Evolutionary conservation across 35 echinoderm and acorn worm species (phyloP).

Genomic region (Ptychodera flava): DNA sequence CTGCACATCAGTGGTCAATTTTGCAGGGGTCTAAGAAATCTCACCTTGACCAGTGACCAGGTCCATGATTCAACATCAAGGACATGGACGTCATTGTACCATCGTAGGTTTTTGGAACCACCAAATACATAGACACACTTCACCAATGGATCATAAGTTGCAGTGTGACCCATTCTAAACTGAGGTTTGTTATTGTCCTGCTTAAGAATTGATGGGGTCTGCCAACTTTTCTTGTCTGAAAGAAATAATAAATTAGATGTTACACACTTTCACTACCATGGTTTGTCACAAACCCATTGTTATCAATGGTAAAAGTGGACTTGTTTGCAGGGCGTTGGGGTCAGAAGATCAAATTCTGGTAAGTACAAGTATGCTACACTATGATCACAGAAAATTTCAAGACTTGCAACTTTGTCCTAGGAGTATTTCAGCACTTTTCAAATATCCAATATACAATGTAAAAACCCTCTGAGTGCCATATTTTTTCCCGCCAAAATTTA

Average conservation of each 20-base stretch:
- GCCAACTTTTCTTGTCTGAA: not conserved
- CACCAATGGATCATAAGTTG: slow-evolving; percentile 54
- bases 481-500: too few relatives aligned
- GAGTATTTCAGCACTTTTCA: too few relatives aligned
- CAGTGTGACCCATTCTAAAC: slow-evolving; percentile 79
- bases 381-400: too few relatives aligned
- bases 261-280: not conserved
- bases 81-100: slow-evolving; percentile 88
- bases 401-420: too few relatives aligned
- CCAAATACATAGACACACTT: slow-evolving; percentile 79
- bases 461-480: too few relatives aligned
- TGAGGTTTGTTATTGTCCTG: slow-evolving; percentile 44
- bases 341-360: too few relatives aligned
- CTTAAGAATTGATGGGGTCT: slow-evolving; percentile 7
- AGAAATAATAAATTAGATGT: too few relatives aligned
- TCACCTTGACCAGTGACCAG: slow-evolving; percentile 82
- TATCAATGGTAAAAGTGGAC: too few relatives aligned
- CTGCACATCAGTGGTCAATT: too few relatives aligned
- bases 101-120: slow-evolving; percentile 85
- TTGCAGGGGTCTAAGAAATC: not conserved
- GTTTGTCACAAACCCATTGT: too few relatives aligned
- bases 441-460: too few relatives aligned
- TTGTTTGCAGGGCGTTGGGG: not conserved
- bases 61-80: slow-evolving; percentile 64
- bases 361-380: too few relatives aligned